Percentiles rank a stretch among this genome's conserved stretches.
Evolutionary conservation across 2,888 invertebrate genomes (phyloP).

Genomic region (Ephialtes manifestator): DNA sequence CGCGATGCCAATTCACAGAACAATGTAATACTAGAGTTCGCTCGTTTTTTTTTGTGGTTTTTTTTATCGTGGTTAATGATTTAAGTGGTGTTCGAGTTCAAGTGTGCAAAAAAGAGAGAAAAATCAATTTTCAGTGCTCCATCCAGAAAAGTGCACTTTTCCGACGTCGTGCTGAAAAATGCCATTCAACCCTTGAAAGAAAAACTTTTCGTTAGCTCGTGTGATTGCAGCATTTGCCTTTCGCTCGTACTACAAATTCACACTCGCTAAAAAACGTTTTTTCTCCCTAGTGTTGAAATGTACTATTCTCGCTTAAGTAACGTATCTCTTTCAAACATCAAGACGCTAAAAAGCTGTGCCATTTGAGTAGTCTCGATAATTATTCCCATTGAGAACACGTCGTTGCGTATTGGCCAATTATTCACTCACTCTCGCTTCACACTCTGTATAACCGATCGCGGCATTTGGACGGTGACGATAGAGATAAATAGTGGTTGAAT

Average conservation of each 20-base stretch:
- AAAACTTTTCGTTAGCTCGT: too few species aligned
- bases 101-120: neutral
- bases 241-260: too few species aligned
- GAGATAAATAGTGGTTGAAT: neutral
- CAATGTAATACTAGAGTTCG: neutral
- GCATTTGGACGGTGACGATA: neutral
- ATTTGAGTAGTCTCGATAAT: neutral
- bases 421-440: neutral
- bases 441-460: neutral
- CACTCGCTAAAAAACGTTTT: too few species aligned
- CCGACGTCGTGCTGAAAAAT: too few species aligned
- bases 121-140: neutral
- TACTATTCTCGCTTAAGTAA: neutral
- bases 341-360: neutral
- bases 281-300: too few species aligned
- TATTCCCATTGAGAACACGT: constrained; percentile 2
- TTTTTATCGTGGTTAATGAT: neutral
- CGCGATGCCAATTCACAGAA: constrained; percentile 5
- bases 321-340: neutral
- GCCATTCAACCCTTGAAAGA: too few species aligned
- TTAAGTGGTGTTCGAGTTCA: neutral
- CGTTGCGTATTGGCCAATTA: neutral
- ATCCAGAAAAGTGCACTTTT: too few species aligned
- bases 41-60: neutral
- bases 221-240: too few species aligned